These are phyloP conservation scores for Pongo abelii DNA, from an alignment of 2,113 vertebrate species.

Conservation along the genomic window DNA sequence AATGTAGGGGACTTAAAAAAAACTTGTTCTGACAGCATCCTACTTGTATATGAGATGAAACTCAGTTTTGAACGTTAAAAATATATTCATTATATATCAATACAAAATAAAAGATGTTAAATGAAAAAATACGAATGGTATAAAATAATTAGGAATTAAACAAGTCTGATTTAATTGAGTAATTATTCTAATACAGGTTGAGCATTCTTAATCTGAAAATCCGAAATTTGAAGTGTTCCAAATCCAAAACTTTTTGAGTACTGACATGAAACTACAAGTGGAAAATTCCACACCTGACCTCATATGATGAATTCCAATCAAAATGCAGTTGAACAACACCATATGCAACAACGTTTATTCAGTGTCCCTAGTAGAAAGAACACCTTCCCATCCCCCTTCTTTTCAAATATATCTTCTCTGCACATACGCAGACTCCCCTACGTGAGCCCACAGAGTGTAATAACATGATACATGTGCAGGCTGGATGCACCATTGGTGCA, in stretches of 20 bases:
- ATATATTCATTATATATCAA: neutral
- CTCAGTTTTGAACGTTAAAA: neutral
- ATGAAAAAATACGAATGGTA: neutral
- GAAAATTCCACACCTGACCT: neutral
- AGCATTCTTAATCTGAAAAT: neutral
- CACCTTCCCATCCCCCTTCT: neutral
- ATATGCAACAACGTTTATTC: neutral
- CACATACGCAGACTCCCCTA: neutral
- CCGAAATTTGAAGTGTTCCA: neutral
- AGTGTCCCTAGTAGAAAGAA: neutral
- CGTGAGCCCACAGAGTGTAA: neutral
- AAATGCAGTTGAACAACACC: neutral
- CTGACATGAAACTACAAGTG: neutral
- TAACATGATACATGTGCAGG: neutral
- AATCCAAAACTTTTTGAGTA: neutral
- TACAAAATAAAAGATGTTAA: neutral
- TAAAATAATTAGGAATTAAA: neutral
- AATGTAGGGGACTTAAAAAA: neutral
- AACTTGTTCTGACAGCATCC: neutral
- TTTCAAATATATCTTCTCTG: neutral
- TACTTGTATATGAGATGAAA: neutral
- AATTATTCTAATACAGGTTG: neutral
- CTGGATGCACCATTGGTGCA: neutral
- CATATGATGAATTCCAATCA: neutral
- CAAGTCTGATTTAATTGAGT: neutral